Base-by-base conservation (phyloP, 2,797 vertebrate genomes). In the Sebastolobus alascanus region DNA sequence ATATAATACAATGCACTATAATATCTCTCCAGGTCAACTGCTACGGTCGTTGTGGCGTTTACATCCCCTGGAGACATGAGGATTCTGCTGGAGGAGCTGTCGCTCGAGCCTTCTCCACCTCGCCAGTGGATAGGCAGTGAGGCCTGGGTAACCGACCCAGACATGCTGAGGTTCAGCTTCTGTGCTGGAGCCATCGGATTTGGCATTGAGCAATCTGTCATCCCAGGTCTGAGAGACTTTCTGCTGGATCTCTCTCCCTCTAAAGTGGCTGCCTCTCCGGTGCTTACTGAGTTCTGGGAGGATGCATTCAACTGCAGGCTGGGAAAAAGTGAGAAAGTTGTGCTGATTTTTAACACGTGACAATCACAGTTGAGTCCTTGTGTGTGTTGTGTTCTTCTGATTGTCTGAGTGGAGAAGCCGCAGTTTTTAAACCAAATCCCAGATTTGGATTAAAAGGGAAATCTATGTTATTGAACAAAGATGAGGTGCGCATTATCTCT, bases 91-190 rank as follows among this genome's bases (percentile, higher is more conserved):
- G 73, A 86, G 16, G 94, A 95, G 79, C 66, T 95, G 31, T 73
- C 77, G 0, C 73, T 4, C 3, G 64, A 91, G 22, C 88, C 89
- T 4, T 80, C 66, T 2, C 88, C 93, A 50, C 84, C 80, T 8
- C 79, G 91, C 1, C 93, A 94, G 69, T 95, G 94, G 95, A 86
- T 95, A 11, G 94, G 94, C 35, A 93, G 86, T 9, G 94, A 95
- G 71, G 2, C 90, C 0, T 95, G 95, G 95, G 82, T 95, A 11
- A 94, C 92, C 4, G 74, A 93, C 20, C 66, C 79, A 0, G 66
- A 83, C 12, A 61, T 96, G 68, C 63, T 91, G 14, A 86, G 25
- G 3, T 90, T 88, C 87, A 52, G 60, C 37, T 67, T 89, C 69
- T 84, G 83, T 40, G 31, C 69, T 3, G 94, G 95, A 8, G 89